Evolutionary conservation across 2,888 invertebrate species (phyloP), one percentile per base, ranked within the genome.

Genomic region (Sycophila texana): DNA sequence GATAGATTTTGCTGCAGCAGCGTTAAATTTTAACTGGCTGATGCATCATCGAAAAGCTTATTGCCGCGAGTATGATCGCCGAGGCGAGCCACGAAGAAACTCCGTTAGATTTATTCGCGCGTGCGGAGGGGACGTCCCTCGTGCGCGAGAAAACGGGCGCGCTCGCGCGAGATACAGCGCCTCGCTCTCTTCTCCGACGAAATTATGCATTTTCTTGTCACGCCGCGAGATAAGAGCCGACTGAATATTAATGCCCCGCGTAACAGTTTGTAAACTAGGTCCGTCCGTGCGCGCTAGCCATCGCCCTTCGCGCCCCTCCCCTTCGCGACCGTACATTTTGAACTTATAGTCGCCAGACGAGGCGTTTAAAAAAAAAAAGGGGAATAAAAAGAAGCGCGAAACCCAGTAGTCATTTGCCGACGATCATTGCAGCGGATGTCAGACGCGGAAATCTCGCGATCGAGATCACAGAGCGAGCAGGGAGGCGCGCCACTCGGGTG

Each of bases 191-290:
- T 82, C 82, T n/a, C 53, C 51, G 39, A 20, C 83, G 87, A 84
- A 89, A 89, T 89, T 89, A 89, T 89, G 88, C 88, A 89, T 88
- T 88, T 88, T 89, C 89, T 89, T 89, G 88, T 89, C 88, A 86
- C 16, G 63, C 22, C 4, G 55, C 82, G 83, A 86, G 88, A 88
- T 88, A 88, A 89, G 87, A 87, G 87, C 87, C 86, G 86, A 85
- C 88, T 88, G 89, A 89, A 89, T 89, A 88, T 88, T 89, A 88
- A 89, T 89, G 87, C 83, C 82, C 82, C 83, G 84, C 86, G 87
- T 88, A 88, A 88, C 87, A 88, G 88, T 89, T 88, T 86, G 89
- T 87, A 86, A 88, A 88, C 88, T 87, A 85, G 88, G 88, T 88
- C 86, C 85, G 84, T 66, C 66, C 57, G 83, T 77, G 71, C 55